phyloP scores from a whole-genome alignment of 2,888 invertebrate genomes.

The Leucophenga maculata region DNA sequence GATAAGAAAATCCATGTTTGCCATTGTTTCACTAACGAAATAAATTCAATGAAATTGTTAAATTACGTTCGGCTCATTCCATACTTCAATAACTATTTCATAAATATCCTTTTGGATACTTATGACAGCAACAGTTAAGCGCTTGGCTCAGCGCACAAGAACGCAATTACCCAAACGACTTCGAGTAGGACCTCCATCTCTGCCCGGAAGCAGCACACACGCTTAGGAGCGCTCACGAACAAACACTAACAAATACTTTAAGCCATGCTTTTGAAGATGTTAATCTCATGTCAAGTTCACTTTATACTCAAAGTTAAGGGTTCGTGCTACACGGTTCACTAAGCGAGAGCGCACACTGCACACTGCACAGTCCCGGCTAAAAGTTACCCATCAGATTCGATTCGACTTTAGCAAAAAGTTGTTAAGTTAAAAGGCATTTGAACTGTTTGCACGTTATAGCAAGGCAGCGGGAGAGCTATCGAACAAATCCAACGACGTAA shows the following conservation, averaged over 20 bases:
- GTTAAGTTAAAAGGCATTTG: slow-evolving; percentile 68
- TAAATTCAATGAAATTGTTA: slow-evolving; percentile 62
- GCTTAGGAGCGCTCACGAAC: slow-evolving; percentile 42
- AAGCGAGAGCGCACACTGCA: slow-evolving; percentile 33
- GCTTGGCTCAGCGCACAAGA: slow-evolving; percentile 65
- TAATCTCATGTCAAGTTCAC: slow-evolving; percentile 68
- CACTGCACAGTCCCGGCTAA: slow-evolving; percentile 47
- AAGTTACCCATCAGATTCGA: slow-evolving; percentile 54
- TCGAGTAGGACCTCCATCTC: neutral
- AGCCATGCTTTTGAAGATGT: slow-evolving; percentile 66
- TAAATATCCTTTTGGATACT: slow-evolving; percentile 66
- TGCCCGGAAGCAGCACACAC: slow-evolving; percentile 29
- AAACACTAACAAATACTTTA: slow-evolving; percentile 64
- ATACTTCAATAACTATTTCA: slow-evolving; percentile 49
- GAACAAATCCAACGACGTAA: neutral
- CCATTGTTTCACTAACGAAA: slow-evolving; percentile 61
- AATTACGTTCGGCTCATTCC: slow-evolving; percentile 42
- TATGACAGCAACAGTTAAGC: slow-evolving; percentile 66
- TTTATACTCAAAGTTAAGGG: slow-evolving; percentile 65
- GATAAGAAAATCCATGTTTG: slow-evolving; percentile 52
- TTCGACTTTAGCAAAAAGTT: slow-evolving; percentile 62
- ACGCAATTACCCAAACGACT: slow-evolving; percentile 62
- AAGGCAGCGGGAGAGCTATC: neutral
- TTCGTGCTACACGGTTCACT: slow-evolving; percentile 39
- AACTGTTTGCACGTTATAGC: slow-evolving; percentile 47